These are phyloP conservation scores for Rapana venosa DNA, from an alignment of 2,888 invertebrate species.

Conservation along the genomic window DNA sequence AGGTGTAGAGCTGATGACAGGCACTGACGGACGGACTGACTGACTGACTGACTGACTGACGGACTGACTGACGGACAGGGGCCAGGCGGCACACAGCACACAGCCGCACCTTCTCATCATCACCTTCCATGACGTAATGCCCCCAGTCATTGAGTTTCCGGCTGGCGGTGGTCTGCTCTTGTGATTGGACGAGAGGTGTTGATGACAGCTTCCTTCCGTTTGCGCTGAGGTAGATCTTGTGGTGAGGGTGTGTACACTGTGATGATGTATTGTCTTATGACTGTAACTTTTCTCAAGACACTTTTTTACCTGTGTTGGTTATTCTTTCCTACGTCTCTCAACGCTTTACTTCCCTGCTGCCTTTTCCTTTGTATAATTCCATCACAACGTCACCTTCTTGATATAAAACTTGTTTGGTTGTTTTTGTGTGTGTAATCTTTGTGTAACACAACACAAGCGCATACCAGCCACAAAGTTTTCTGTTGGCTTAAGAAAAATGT, in stretches of 20 bases:
- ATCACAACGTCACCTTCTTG: too few relatives aligned
- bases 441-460: neutral
- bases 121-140: neutral
- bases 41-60: neutral
- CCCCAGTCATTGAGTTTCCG: neutral
- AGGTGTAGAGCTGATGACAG: too few relatives aligned
- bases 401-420: neutral
- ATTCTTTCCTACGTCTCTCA: too few relatives aligned
- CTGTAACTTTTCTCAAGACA: too few relatives aligned
- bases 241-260: neutral
- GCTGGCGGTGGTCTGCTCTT: neutral
- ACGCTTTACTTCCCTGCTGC: too few relatives aligned
- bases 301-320: too few relatives aligned
- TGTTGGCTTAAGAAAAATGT: too few relatives aligned
- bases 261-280: neutral
- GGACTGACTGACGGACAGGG: neutral
- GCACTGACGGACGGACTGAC: neutral
- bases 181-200: slow-evolving; percentile 4
- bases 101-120: slow-evolving; percentile 7
- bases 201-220: slow-evolving; percentile 18
- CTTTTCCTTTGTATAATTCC: too few relatives aligned
- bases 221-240: neutral
- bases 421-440: neutral
- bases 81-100: neutral
- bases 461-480: too few relatives aligned